Base-by-base conservation (phyloP, 2,888 invertebrate genomes). In the Stenichneumon culpator region DNA sequence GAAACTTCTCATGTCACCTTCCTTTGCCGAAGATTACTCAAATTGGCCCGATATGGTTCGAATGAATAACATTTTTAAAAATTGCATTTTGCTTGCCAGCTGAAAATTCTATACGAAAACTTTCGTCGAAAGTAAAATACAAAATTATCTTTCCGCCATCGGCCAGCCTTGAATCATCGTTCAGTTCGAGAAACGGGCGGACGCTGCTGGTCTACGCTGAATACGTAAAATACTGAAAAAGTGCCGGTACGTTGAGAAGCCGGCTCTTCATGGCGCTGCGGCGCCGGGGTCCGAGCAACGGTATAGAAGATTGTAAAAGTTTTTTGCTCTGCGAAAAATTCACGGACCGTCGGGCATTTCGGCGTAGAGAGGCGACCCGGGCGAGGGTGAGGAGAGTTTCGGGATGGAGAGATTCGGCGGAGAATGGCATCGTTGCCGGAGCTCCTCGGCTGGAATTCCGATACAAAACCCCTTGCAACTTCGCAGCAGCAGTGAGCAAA, bases 381-480 rank as follows among this genome's bases (percentile, higher is more conserved):
- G 60, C 25, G n/a, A 7, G 50, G 32, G 22, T 7, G 65, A 25
- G 67, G 44, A 39, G 70, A 32, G 19, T 69, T n/a, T 39, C 14
- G 54, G 60, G 22, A 70, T 6, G 44, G 60, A 60, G 68, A 44
- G 72, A 65, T 79, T 47, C 63, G 63, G 39, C 78, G 50, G 69
- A 65, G 79, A 79, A 82, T 79, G 78, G 79, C 60, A 79, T 73
- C 84, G 84, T 82, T 78, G 81, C 57, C 32, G 11, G 73, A 82
- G 73, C 39, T 25, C 28, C 72, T 39, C 65, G 68, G 52, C 19
- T 63, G 78, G 73, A 81, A 84, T 84, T 81, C 68, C 78, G 68
- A 84, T 81, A 80, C 67, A 80, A 79, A 82, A 77, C 22, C 44
- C 44, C 22, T 60, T 57, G 68, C 32, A 16, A 57, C 44, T 68